Percentiles rank a stretch among this genome's conserved stretches.
Conservation (phyloP, 2,113 vertebrate genomes). For the Hippoglossus stenolepis region DNA sequence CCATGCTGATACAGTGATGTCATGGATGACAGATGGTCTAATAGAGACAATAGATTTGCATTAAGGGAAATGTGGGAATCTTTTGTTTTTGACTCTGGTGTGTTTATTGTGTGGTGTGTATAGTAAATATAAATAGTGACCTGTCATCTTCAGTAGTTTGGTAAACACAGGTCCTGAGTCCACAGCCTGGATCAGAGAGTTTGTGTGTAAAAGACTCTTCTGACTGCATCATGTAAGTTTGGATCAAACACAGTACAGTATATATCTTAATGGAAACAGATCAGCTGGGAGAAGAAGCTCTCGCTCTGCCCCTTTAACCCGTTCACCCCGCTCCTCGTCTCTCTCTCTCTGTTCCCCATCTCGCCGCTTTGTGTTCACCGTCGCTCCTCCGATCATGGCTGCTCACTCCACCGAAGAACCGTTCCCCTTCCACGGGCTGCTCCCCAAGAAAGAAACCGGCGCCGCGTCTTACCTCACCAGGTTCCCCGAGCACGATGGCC, state of each 20-base stretch:
- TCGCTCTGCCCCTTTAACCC: slow-evolving; percentile 77
- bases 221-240: too few species aligned
- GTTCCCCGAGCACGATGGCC: slow-evolving; percentile 93
- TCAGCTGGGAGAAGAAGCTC: too few species aligned
- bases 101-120: neutral
- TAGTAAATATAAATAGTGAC: neutral
- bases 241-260: too few species aligned
- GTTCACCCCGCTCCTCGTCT: slow-evolving; percentile 29
- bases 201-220: too few species aligned
- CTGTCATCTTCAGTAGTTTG: neutral
- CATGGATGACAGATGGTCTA: too few species aligned
- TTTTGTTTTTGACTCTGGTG: too few species aligned
- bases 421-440: slow-evolving; percentile 94
- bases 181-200: too few species aligned
- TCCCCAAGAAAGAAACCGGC: slow-evolving; percentile 97
- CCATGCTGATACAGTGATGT: too few species aligned
- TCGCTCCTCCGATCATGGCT: slow-evolving; percentile 85
- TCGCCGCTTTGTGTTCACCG: slow-evolving; percentile 79
- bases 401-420: slow-evolving; percentile 88
- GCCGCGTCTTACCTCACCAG: slow-evolving; percentile 90
- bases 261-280: too few species aligned
- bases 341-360: slow-evolving; percentile 55
- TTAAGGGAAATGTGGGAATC: too few species aligned
- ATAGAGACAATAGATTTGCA: too few species aligned
- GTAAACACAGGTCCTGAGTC: neutral